Percentiles rank a stretch among this genome's conserved stretches.
These are phyloP conservation scores for Sebastes fasciatus DNA, from an alignment of 2,113 vertebrate genomes.

Conservation along the genomic window DNA sequence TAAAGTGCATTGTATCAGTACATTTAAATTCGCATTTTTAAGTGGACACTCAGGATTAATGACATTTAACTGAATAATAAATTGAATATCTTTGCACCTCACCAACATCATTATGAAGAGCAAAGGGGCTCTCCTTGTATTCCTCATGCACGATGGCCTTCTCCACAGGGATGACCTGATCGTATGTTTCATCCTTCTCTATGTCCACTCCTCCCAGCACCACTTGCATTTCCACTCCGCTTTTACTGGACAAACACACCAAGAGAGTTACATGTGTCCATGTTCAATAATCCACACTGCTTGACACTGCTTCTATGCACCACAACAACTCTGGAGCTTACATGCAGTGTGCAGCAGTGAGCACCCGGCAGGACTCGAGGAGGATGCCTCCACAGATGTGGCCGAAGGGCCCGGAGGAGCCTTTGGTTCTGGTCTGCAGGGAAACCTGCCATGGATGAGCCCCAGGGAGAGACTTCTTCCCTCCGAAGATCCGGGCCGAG, in stretches of 20 bases:
- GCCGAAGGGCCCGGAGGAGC: slow-evolving; percentile 6
- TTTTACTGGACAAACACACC: slow-evolving; percentile 11
- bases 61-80: background rate
- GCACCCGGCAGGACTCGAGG: slow-evolving; percentile 90
- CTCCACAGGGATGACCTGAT: slow-evolving; percentile 87
- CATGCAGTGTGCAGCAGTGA: slow-evolving; percentile 92
- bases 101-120: slow-evolving; percentile 88
- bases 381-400: slow-evolving; percentile 89
- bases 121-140: slow-evolving; percentile 60
- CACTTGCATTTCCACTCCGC: slow-evolving; percentile 76
- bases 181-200: slow-evolving; percentile 77
- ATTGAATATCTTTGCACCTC: background rate
- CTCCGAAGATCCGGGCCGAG: slow-evolving; percentile 87
- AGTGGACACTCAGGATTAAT: background rate
- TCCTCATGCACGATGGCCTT: slow-evolving; percentile 79
- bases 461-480: slow-evolving; percentile 85
- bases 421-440: slow-evolving; percentile 75
- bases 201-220: slow-evolving; percentile 87
- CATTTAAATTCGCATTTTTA: background rate
- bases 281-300: background rate
- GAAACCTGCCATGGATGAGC: slow-evolving; percentile 93
- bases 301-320: background rate
- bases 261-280: background rate
- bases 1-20: background rate
- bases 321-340: slow-evolving; percentile 66